Percentiles rank a stretch among this genome's conserved stretches.
These are phyloP conservation scores for Pectinophora gossypiella DNA, from an alignment of 1,140 invertebrate genomes.

Conservation along the genomic window DNA sequence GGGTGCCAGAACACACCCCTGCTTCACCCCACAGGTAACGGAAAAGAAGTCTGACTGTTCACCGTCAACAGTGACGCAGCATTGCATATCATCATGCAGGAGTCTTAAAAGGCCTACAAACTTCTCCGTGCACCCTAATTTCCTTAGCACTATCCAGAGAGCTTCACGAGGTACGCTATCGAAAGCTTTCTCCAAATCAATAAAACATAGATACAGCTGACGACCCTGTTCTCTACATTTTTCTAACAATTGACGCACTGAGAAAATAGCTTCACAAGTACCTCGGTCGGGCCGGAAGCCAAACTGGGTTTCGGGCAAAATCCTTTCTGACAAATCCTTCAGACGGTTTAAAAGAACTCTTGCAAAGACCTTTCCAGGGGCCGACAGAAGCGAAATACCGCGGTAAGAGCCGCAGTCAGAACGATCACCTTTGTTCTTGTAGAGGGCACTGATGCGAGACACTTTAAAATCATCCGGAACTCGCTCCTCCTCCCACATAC, in stretches of 20 bases:
- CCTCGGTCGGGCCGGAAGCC: slow-evolving; percentile 6
- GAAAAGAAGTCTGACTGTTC: too few relatives aligned
- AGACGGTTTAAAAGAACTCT: slow-evolving; percentile 7
- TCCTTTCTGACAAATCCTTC: not conserved
- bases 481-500: slow-evolving; percentile 8
- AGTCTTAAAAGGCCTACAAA: too few relatives aligned
- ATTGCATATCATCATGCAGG: too few relatives aligned
- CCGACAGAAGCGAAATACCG: slow-evolving; percentile 8
- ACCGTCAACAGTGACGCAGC: too few relatives aligned
- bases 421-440: slow-evolving; percentile 10
- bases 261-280: slow-evolving; percentile 9
- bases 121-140: too few relatives aligned
- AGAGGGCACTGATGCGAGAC: slow-evolving; percentile 6
- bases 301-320: slow-evolving; percentile 9
- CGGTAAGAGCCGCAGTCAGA: slow-evolving; percentile 9
- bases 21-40: too few relatives aligned
- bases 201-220: too few relatives aligned
- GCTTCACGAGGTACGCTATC: too few relatives aligned
- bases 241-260: slow-evolving; percentile 5
- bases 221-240: too few relatives aligned
- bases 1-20: too few relatives aligned
- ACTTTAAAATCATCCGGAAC: slow-evolving; percentile 6
- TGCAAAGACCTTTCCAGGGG: slow-evolving; percentile 9
- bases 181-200: too few relatives aligned
- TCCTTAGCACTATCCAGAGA: too few relatives aligned